Evolutionary conservation across 2,113 vertebrate species (phyloP).

Genomic region (Bambusicola thoracicus): DNA sequence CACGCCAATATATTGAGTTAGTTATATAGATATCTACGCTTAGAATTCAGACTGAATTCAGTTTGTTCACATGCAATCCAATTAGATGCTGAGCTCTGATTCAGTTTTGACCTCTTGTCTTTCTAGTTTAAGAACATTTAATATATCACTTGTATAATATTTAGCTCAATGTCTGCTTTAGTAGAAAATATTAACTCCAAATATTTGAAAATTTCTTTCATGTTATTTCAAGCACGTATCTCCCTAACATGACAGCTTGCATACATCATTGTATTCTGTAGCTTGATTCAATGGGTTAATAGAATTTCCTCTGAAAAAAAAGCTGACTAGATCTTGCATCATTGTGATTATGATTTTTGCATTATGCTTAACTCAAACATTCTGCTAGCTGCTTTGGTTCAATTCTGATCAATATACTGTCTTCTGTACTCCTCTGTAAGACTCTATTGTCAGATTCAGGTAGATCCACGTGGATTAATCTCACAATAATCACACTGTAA

Average conservation of each 20-base stretch:
- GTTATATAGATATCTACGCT: background rate
- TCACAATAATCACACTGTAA: background rate
- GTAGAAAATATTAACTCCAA: background rate
- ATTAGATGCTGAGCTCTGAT: background rate
- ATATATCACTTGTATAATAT: background rate
- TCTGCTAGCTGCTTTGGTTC: background rate
- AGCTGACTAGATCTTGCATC: background rate
- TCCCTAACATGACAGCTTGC: background rate
- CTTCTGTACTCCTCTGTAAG: background rate
- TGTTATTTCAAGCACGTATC: background rate
- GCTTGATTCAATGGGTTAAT: background rate
- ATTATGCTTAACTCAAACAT: background rate
- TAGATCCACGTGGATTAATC: background rate
- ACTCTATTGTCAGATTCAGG: background rate
- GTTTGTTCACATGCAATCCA: background rate
- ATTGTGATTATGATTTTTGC: background rate
- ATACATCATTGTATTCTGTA: background rate
- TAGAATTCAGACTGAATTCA: background rate
- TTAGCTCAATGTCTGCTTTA: background rate
- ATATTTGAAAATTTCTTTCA: background rate
- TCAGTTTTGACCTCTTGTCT: background rate
- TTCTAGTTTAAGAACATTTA: background rate
- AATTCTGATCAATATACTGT: background rate
- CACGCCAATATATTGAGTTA: background rate
- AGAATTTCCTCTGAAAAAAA: background rate